These are phyloP conservation scores for Sebastes ruberrimus DNA, from an alignment of 2,797 vertebrate genomes.

Conservation along the genomic window DNA sequence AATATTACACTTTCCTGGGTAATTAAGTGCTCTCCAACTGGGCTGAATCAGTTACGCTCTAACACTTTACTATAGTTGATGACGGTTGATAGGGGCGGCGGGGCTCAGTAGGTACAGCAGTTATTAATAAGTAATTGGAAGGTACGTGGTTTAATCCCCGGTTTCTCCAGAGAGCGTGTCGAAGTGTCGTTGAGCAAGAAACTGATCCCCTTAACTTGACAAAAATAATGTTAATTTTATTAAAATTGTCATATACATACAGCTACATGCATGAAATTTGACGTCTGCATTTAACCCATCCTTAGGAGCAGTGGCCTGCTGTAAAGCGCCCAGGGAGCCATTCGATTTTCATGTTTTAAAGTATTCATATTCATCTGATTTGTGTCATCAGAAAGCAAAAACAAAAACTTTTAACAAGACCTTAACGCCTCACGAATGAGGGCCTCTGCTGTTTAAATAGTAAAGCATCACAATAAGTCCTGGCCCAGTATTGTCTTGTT, in stretches of 20 bases:
- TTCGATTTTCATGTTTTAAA: no score
- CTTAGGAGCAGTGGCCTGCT: no score
- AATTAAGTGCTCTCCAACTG: conserved; percentile 7
- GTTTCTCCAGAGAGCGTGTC: background rate
- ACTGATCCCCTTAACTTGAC: background rate
- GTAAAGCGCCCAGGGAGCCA: no score
- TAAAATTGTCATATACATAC: no score
- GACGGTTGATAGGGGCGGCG: background rate
- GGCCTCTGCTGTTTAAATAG: no score
- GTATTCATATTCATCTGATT: background rate
- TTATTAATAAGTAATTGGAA: background rate
- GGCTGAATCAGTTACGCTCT: background rate
- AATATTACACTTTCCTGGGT: background rate
- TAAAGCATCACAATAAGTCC: background rate
- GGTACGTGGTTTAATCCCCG: background rate
- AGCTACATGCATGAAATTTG: no score
- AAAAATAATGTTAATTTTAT: no score
- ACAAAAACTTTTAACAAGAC: background rate
- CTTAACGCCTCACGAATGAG: background rate
- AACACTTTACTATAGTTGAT: background rate
- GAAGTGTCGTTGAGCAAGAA: background rate
- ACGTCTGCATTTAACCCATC: background rate
- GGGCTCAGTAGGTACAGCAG: background rate
- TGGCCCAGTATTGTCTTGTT: background rate
- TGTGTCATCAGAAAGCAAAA: background rate